Conservation (phyloP, 2,113 vertebrate species). For the Hyaena hyaena region DNA sequence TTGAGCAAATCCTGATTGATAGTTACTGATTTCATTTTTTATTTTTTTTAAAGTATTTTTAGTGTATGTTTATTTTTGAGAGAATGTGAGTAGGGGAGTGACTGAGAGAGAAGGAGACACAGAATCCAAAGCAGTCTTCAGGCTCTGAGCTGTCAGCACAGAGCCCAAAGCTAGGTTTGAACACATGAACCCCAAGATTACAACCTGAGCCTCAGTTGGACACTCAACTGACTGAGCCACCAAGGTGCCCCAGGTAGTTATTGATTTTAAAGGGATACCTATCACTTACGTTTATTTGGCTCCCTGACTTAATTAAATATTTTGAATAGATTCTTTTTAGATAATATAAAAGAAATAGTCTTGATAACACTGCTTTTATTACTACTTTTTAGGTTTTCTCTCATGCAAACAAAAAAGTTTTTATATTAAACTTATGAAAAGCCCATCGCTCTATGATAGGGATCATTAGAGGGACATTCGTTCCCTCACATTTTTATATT, state of each 20-base stretch:
- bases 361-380: neutral
- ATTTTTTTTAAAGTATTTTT: too few relatives aligned
- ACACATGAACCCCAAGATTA: too few relatives aligned
- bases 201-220: too few relatives aligned
- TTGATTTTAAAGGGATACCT: neutral
- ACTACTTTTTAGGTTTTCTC: slow-evolving; percentile 23
- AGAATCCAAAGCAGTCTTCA: too few relatives aligned
- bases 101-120: too few relatives aligned
- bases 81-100: too few relatives aligned
- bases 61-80: too few relatives aligned
- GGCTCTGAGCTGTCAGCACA: too few relatives aligned
- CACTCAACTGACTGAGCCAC: too few relatives aligned
- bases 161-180: too few relatives aligned
- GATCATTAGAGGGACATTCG: neutral
- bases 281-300: slow-evolving; percentile 26
- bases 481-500: neutral
- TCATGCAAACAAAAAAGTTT: slow-evolving; percentile 38
- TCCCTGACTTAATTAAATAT: slow-evolving; percentile 40
- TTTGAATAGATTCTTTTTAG: slow-evolving; percentile 36
- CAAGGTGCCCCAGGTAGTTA: neutral
- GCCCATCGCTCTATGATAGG: neutral
- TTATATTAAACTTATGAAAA: slow-evolving; percentile 39
- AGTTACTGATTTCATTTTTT: neutral
- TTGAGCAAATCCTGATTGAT: neutral
- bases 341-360: slow-evolving; percentile 42